Percentiles rank a stretch among this genome's conserved stretches.
These are phyloP conservation scores for Euplexia lucipara DNA, from an alignment of 2,888 invertebrate species.

Conservation along the genomic window DNA sequence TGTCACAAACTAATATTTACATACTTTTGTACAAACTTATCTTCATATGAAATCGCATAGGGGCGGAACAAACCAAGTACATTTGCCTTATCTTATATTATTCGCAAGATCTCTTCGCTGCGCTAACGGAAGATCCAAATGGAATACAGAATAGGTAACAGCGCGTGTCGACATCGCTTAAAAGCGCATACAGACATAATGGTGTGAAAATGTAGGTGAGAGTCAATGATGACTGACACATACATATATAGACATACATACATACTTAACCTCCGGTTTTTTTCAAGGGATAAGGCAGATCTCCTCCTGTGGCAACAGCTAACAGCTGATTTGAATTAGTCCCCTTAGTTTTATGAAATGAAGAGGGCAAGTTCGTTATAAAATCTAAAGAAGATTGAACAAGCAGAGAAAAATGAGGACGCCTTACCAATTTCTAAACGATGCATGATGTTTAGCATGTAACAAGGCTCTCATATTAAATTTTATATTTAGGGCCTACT, in stretches of 20 bases:
- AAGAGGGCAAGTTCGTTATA: slow-evolving; percentile 32
- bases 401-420: slow-evolving; percentile 30
- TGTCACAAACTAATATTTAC: neutral
- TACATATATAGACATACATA: too few species aligned
- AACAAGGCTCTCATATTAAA: too few species aligned
- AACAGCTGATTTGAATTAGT: too few species aligned
- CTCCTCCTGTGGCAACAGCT: too few species aligned
- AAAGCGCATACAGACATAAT: slow-evolving; percentile 21
- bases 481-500: too few species aligned
- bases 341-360: too few species aligned
- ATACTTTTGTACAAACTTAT: neutral
- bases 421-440: slow-evolving; percentile 7
- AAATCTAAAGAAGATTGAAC: slow-evolving; percentile 9
- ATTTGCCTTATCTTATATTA: slow-evolving; percentile 41
- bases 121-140: slow-evolving; percentile 37
- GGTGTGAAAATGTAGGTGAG: neutral
- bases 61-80: slow-evolving; percentile 12
- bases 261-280: too few species aligned
- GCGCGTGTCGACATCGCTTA: slow-evolving; percentile 1
- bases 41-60: slow-evolving; percentile 3
- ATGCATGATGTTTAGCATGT: slow-evolving; percentile 2
- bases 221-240: neutral
- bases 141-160: slow-evolving; percentile 33
- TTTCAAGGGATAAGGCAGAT: too few species aligned
- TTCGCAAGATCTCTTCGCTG: slow-evolving; percentile 18